Evolutionary conservation across 1,140 invertebrate species (phyloP).

Genomic region (Solenopsis invicta): DNA sequence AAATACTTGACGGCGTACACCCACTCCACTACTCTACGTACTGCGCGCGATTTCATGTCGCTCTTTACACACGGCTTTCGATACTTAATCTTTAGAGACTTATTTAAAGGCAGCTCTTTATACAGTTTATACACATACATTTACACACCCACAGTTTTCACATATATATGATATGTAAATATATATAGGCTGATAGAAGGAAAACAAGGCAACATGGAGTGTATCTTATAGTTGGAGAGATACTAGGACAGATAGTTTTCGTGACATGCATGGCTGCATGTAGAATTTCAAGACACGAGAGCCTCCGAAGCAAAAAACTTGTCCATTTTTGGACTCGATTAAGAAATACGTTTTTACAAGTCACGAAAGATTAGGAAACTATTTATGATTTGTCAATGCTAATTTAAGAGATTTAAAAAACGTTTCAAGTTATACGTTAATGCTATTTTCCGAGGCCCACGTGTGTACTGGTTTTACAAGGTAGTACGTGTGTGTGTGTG

Average conservation of each 20-base stretch:
- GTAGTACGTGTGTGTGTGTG: slow-evolving; percentile 77
- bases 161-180: slow-evolving; percentile 25
- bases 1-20: slow-evolving; percentile 19
- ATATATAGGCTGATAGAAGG: slow-evolving; percentile 37
- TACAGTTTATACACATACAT: background rate
- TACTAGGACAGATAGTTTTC: slow-evolving; percentile 63
- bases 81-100: slow-evolving; percentile 67
- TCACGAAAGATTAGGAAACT: background rate
- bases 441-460: slow-evolving; percentile 51
- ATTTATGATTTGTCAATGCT: background rate
- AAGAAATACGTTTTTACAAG: background rate
- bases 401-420: slow-evolving; percentile 17
- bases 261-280: slow-evolving; percentile 84
- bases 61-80: slow-evolving; percentile 68
- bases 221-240: slow-evolving; percentile 54
- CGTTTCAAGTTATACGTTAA: background rate
- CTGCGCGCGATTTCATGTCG: slow-evolving; percentile 54
- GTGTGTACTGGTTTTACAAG: slow-evolving; percentile 75
- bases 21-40: slow-evolving; percentile 15
- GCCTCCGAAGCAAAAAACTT: slow-evolving; percentile 43
- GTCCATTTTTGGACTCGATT: background rate
- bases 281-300: slow-evolving; percentile 73
- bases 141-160: slow-evolving; percentile 18
- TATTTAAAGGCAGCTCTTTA: slow-evolving; percentile 27
- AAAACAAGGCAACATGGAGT: slow-evolving; percentile 35